Evolutionary conservation across 2,888 invertebrate genomes (phyloP).

Genomic region (Norana najaformis): DNA sequence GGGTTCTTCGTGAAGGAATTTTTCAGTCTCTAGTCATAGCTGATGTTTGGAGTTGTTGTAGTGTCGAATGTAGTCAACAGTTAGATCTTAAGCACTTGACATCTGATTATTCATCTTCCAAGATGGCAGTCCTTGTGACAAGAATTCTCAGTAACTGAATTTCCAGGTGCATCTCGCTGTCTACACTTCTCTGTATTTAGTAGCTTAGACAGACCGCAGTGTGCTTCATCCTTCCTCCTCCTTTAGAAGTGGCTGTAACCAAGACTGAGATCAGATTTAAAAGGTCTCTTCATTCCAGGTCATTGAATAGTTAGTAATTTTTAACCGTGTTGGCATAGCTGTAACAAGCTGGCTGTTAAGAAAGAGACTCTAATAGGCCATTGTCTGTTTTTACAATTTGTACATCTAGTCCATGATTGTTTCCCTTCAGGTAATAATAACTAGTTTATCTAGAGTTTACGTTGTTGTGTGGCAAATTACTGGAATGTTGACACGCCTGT

Average conservation of each 20-base stretch:
- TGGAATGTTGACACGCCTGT: background rate
- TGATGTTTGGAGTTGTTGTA: background rate
- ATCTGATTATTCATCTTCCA: background rate
- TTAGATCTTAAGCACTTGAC: background rate
- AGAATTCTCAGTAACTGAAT: background rate
- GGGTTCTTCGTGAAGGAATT: background rate
- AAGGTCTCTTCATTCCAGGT: too few species aligned
- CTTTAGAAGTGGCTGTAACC: background rate
- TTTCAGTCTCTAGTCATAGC: background rate
- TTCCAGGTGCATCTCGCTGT: background rate
- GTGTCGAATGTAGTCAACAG: background rate
- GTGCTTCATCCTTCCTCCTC: background rate
- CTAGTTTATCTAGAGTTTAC: background rate
- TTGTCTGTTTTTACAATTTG: background rate
- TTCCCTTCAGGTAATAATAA: background rate
- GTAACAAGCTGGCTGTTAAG: background rate
- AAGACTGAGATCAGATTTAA: too few species aligned
- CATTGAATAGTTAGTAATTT: background rate
- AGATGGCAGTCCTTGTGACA: background rate
- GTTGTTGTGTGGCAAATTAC: background rate
- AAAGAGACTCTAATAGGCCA: background rate
- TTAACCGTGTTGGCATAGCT: background rate
- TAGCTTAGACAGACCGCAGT: background rate
- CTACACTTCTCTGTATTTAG: background rate
- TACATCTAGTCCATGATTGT: background rate